These are phyloP conservation scores for Bellardia bayeri DNA, from an alignment of 2,888 invertebrate genomes.

Conservation along the genomic window DNA sequence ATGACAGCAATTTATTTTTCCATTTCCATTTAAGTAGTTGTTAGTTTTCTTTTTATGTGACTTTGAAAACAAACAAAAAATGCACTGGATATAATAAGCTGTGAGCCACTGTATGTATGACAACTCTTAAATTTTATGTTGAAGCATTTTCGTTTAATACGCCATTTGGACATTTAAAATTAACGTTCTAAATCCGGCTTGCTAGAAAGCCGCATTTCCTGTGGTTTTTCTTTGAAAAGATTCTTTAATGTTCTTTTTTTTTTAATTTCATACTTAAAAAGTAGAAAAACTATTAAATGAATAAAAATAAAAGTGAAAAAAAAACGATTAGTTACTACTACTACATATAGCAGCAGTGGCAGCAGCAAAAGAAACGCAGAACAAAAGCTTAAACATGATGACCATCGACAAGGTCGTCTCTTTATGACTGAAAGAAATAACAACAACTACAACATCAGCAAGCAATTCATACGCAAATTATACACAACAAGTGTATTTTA, in stretches of 20 bases:
- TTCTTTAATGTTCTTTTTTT: not conserved
- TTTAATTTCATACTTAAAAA: not conserved
- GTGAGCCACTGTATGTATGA: no score
- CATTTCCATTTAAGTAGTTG: no score
- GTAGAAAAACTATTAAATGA: not conserved
- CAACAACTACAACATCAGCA: not conserved
- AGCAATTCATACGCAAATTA: constrained; percentile 32
- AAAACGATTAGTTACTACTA: not conserved
- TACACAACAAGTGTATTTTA: not conserved
- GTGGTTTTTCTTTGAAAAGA: not conserved
- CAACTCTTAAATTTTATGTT: not conserved
- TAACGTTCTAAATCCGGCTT: constrained; percentile 6
- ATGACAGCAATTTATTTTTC: no score
- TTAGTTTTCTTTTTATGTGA: no score
- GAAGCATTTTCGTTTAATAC: not conserved
- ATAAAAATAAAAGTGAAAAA: not conserved
- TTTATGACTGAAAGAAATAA: not conserved
- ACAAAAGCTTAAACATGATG: constrained; percentile 1
- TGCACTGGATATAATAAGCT: no score
- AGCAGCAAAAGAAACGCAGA: not conserved
- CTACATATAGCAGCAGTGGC: not conserved
- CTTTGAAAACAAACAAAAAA: no score
- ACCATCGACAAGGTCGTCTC: constrained; percentile 63
- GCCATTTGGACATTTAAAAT: not conserved
- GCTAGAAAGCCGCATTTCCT: constrained; percentile 1